Conservation (phyloP, 2,113 vertebrate species). For the Ranitomeya variabilis region DNA sequence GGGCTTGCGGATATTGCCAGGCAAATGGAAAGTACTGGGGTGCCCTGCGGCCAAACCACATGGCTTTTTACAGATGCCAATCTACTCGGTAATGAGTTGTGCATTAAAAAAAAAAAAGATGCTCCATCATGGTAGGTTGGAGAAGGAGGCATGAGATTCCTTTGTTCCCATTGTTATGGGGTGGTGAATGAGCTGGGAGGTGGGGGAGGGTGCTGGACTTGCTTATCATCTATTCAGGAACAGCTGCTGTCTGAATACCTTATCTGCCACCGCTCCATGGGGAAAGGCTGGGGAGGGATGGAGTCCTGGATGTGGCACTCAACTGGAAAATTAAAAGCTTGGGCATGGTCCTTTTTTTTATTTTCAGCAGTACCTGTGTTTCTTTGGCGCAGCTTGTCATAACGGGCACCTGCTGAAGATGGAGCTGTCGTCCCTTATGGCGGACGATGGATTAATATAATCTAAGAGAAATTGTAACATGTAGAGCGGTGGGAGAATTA, state of each 20-base stretch:
- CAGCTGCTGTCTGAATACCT: conserved; percentile 61
- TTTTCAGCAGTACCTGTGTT: neutral
- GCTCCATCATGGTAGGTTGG: conserved; percentile 30
- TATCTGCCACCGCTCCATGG: conserved; percentile 48
- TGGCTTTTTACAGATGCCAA: neutral
- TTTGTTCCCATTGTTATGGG: conserved; percentile 56
- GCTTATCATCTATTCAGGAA: conserved; percentile 57
- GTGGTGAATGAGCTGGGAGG: conserved; percentile 45
- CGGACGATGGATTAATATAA: neutral
- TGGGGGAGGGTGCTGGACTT: conserved; percentile 39
- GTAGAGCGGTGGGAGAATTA: neutral
- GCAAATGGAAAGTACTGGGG: neutral
- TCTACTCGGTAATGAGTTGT: neutral
- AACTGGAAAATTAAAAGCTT: conserved; percentile 13
- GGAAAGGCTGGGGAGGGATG: neutral
- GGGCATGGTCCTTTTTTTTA: too few species aligned
- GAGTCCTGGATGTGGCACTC: neutral
- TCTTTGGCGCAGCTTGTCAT: neutral
- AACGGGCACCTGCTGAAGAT: conserved; percentile 28
- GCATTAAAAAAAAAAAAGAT: conserved; percentile 45
- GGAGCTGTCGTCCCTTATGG: neutral
- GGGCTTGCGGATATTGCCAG: neutral
- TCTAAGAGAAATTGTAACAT: neutral
- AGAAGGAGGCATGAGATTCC: conserved; percentile 43
- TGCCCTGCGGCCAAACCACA: neutral